Percentiles rank a stretch among this genome's conserved stretches.
phyloP scores from a whole-genome alignment of 2,797 vertebrate genomes.

The Scyliorhinus canicula region DNA sequence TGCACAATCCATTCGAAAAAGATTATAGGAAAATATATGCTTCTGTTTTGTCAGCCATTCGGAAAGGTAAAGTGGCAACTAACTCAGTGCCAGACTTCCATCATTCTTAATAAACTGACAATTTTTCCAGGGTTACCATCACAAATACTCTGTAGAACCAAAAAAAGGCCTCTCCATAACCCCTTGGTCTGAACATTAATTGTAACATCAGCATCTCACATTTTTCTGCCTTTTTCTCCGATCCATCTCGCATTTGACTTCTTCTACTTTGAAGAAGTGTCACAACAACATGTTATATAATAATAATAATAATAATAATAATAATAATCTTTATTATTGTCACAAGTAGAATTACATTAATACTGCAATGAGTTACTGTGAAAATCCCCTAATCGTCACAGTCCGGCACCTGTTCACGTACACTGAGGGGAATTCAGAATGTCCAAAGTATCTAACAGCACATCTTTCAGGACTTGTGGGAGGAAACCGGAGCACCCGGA shows the following conservation, averaged over 20 bases:
- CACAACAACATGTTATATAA: too few species aligned
- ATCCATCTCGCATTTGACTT: background rate
- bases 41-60: background rate
- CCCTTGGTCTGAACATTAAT: background rate
- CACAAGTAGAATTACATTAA: too few species aligned
- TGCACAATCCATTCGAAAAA: conserved; percentile 21
- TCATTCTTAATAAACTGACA: background rate
- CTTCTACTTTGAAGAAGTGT: background rate
- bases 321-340: too few species aligned
- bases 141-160: background rate
- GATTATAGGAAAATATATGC: background rate
- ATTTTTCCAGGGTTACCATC: background rate
- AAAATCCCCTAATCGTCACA: too few species aligned
- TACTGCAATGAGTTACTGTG: too few species aligned
- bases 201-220: background rate
- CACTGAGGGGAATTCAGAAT: too few species aligned
- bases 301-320: too few species aligned
- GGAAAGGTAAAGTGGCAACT: background rate
- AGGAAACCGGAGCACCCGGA: too few species aligned
- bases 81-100: background rate
- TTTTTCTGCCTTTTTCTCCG: background rate
- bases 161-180: background rate
- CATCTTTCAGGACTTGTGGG: too few species aligned
- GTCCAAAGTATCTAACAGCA: too few species aligned
- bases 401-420: too few species aligned